Evolutionary conservation across 2,888 invertebrate genomes (phyloP).

Genomic region (Phorcus lineatus): DNA sequence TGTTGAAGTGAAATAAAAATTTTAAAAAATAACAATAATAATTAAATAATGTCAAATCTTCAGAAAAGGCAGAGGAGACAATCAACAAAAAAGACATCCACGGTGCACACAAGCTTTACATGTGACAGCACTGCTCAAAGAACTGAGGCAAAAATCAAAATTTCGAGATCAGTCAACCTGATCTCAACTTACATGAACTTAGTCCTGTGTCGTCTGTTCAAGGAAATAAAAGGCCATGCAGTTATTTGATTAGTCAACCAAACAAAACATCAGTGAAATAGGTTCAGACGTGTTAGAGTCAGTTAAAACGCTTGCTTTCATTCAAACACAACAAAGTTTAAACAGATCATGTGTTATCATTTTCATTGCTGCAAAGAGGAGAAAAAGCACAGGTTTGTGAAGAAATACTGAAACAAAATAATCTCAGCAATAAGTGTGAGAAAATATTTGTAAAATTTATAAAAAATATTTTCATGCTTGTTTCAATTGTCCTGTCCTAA

Average conservation of each 20-base stretch:
- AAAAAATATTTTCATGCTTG: too few species aligned
- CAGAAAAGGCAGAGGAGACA: too few species aligned
- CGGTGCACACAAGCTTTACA: not conserved
- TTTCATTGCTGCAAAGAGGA: too few species aligned
- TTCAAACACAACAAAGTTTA: too few species aligned
- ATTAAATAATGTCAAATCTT: not conserved
- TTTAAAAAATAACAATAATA: too few species aligned
- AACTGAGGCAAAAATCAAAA: not conserved
- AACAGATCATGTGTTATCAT: too few species aligned
- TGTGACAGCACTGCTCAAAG: not conserved
- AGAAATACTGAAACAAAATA: too few species aligned
- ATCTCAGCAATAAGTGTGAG: too few species aligned
- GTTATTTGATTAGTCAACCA: slow-evolving; percentile 24
- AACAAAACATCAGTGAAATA: slow-evolving; percentile 1
- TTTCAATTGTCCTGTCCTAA: too few species aligned
- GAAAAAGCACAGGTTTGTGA: too few species aligned
- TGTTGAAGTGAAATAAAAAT: not conserved
- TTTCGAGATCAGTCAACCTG: not conserved
- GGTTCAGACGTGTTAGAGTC: not conserved
- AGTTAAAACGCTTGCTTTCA: too few species aligned
- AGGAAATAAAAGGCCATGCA: slow-evolving; percentile 41
- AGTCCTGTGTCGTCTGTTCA: slow-evolving; percentile 70
- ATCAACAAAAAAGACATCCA: not conserved
- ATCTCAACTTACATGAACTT: slow-evolving; percentile 67
- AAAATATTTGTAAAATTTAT: too few species aligned